Evolutionary conservation across 2,797 vertebrate genomes (phyloP), one percentile per base, ranked within the genome.

Genomic region (Dermochelys coriacea): DNA sequence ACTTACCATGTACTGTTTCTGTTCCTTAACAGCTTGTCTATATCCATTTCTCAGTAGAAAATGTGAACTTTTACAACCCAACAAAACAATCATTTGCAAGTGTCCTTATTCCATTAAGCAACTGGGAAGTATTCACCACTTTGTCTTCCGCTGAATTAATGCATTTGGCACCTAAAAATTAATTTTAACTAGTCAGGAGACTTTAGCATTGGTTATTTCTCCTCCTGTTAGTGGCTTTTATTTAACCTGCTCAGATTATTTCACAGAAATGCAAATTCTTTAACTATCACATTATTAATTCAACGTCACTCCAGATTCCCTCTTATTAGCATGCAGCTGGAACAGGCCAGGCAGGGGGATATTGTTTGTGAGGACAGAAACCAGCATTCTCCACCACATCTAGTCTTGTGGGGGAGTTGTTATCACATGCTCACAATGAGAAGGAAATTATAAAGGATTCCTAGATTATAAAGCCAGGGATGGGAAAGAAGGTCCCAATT

Each of bases 81-180:
- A 51, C 11, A 41, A 85, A 96, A 96, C 93, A 97, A 93, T 96
- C 94, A 96, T 71, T 75, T 93, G 47, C 50, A 82, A 97, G 37
- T 54, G 80, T 92, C 93, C 86, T 61, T 96, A 92, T 97, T 95
- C 93, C 90, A 87, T 94, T 94, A 94, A 95, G 90, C 89, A 57
- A 91, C 95, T 87, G 90, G 87, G 96, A 95, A 96, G 41, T 96
- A 95, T 95, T 96, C 87, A 93, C 74, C 61, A 75, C 80, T 93
- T 97, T 97, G 96, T 97, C 94, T 96, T 93, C 89, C 1, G 1
- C 87, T 90, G 88, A 94, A 96, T 93, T 18, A 90, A 92, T 96
- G 74, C 80, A 84, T 97, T 96, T 97, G 94, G 93, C 93, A 94
- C 5, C 0, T 90, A 93, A 89, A 80, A 71, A 96, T 94, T 95